These are phyloP conservation scores for Carcina quercana DNA, from an alignment of 2,888 invertebrate species.

Conservation along the genomic window DNA sequence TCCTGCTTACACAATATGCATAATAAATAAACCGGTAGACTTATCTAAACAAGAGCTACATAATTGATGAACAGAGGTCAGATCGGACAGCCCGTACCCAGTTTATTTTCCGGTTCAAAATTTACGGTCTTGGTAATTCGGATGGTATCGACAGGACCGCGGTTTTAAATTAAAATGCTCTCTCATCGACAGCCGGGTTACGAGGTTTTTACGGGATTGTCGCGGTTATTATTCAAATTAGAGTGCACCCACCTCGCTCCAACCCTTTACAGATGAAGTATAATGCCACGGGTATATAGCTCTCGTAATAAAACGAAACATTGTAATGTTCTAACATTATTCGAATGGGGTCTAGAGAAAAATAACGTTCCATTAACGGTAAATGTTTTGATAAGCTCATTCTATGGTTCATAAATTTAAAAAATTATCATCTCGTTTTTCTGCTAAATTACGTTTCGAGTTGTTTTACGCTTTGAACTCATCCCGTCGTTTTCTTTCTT, in stretches of 20 bases:
- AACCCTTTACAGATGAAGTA: too few relatives aligned
- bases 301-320: not conserved
- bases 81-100: constrained; percentile 12
- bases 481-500: constrained; percentile 25
- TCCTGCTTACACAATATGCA: too few relatives aligned
- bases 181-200: constrained; percentile 4
- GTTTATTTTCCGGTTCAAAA: constrained; percentile 15
- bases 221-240: constrained; percentile 12
- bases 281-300: constrained; percentile 1
- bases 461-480: constrained; percentile 22
- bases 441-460: constrained; percentile 13
- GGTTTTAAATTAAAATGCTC: constrained; percentile 15
- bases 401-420: too few relatives aligned
- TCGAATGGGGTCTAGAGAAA: not conserved
- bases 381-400: constrained; percentile 25
- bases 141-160: constrained; percentile 17
- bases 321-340: not conserved
- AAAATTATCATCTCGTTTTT: constrained; percentile 20
- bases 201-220: constrained; percentile 3
- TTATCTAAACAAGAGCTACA: too few relatives aligned
- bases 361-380: constrained; percentile 20
- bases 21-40: too few relatives aligned
- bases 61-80: not conserved
- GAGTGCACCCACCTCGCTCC: constrained; percentile 4
- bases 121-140: constrained; percentile 18